Conservation (phyloP, 2,113 vertebrate genomes). For the Petrocephalus microphthalmus region DNA sequence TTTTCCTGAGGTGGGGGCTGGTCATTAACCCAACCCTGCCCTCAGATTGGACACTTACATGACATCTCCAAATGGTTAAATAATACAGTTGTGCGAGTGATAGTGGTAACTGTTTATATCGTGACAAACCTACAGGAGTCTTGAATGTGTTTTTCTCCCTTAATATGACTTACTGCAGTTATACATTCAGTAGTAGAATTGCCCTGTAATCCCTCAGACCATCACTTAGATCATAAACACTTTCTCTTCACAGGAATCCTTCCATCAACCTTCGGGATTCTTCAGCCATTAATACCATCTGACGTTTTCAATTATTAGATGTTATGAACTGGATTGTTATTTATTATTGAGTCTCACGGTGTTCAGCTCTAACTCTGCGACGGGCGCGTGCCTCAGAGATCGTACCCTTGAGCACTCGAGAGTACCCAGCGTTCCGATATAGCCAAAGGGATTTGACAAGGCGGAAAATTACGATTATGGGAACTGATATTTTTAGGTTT, state of each 20-base stretch:
- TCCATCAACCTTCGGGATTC: not conserved
- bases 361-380: not conserved
- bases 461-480: not conserved
- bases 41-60: no score
- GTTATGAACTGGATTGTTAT: not conserved
- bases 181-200: not conserved
- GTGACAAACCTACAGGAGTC: no score
- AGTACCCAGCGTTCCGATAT: not conserved
- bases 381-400: not conserved
- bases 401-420: not conserved
- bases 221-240: not conserved
- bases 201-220: not conserved
- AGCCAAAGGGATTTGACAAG: not conserved
- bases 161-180: no score
- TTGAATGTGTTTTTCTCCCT: no score
- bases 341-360: not conserved
- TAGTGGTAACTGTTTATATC: no score
- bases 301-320: not conserved
- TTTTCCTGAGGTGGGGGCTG: no score
- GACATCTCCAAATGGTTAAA: no score
- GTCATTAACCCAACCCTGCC: no score
- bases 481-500: conserved; percentile 1
- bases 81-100: no score
- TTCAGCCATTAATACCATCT: not conserved
- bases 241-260: not conserved